Evolutionary conservation across 2,797 vertebrate species (phyloP), one percentile per base, ranked within the genome.

Genomic region (Gobio occitaniae): DNA sequence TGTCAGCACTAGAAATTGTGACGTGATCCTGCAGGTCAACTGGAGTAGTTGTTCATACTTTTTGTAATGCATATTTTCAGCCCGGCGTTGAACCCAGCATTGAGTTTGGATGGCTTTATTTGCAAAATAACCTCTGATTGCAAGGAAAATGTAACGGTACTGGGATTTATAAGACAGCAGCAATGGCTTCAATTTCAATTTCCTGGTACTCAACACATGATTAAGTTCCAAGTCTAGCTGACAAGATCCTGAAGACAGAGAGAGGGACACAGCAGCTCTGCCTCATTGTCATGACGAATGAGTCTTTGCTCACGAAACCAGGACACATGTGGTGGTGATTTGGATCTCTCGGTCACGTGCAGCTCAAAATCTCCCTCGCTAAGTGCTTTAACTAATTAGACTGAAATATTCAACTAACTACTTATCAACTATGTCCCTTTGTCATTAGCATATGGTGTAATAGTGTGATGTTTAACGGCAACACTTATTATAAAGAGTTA

Each of bases 151-250:
- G 3, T 19, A 75, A 50, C 8, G 56, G 56, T 38, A n/a, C 69
- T 83, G 32, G 29, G 29, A 65, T 52, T 83, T 21, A 52, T 38
- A 36, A 36, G 25, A 82, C 11, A 12, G 38, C 68, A 16, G 25
- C 6, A 21, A 59, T 61, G 8, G 19, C 56, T 48, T 75, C 29
- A 66, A 50, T 83, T 56, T 83, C 19, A 83, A 82, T 72, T 61
- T 50, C 52, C 68, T 71, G 68, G 25, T 65, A 50, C 68, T 75
- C 29, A 47, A 82, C 41, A 48, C 44, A 19, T 41, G 36, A 29
- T 59, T 19, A 47, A 61, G 56, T 15, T 72, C n/a, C 38, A 78
- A 63, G 76, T 48, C 41, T 32, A 47, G 19, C 29, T 83, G 70
- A 75, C 29, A 83, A 75, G 56, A 17, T 65, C 56, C 44, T 15